Base-by-base conservation (phyloP, 1,140 invertebrate genomes). In the Lanistes nyassanus region DNA sequence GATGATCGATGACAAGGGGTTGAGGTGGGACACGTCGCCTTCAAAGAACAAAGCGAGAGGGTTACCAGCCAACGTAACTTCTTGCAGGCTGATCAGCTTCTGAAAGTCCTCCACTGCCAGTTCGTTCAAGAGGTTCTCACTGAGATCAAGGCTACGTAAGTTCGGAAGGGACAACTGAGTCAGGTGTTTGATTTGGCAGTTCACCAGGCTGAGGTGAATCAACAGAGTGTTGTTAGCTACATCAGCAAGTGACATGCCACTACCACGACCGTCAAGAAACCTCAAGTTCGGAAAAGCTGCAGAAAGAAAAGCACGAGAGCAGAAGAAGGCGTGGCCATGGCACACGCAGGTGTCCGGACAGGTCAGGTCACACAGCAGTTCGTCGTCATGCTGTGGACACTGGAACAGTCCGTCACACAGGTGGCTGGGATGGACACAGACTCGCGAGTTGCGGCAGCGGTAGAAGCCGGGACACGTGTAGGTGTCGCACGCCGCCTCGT, bases 381-480 rank as follows among this genome's bases (percentile, higher is more conserved):
- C 76, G 36, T 77, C 76, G 36, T 77, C 76, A 34, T 72, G 76
- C 2, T 73, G 26, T 9, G 76, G 76, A 64, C 76, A 77, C 34
- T 77, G 76, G 76, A 56, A 73, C 19, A 56, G 11, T 21, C 70
- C 70, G 64, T 77, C 76, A 60, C 76, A 77, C 29, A 77, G 16
- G 70, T 77, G 69, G 0, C 67, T 36, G 39, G 65, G 60, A 31
- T 73, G 69, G 39, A 77, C 42, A 39, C 76, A 77, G 7, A 77
- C 53, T 2, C 53, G 16, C 0, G 76, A 72, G 31, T 66, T 23
- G 7, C 71, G 71, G 47, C 76, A 77, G 23, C 55, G 64, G 36
- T 77, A 77, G 31, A 67, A 39, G 39, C 55, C 51, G 1, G 31
- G 42, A 51, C 76, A 77, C 1, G 34, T 53, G 39, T 73, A 23